A percentile compares a stretch with the other conserved stretches of the same genome.
Evolutionary conservation across 1,140 invertebrate species (phyloP).

Genomic region (Galleria mellonella): DNA sequence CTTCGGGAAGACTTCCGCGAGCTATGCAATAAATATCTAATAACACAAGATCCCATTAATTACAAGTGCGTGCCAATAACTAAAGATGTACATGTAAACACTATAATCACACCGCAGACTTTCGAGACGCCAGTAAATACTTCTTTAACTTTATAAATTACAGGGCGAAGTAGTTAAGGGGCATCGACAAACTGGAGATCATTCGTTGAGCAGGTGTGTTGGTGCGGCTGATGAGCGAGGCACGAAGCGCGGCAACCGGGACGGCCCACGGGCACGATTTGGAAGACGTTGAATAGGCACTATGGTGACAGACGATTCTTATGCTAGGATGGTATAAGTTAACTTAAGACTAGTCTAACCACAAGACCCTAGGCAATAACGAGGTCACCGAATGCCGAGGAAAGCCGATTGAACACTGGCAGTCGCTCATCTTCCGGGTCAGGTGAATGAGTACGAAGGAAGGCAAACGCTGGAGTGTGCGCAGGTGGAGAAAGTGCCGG

Average conservation of each 20-base stretch:
- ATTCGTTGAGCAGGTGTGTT: constrained; percentile 68
- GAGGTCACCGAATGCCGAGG: constrained; percentile 77
- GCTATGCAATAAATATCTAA: constrained; percentile 70
- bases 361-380: constrained; percentile 68
- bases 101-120: constrained; percentile 69
- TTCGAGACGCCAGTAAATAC: constrained; percentile 68
- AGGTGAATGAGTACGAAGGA: constrained; percentile 55
- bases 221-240: constrained; percentile 8
- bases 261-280: constrained; percentile 51
- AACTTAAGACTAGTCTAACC: constrained; percentile 56
- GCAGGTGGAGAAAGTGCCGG: constrained; percentile 71
- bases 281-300: constrained; percentile 67
- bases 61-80: constrained; percentile 70
- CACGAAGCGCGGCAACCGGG: constrained; percentile 51
- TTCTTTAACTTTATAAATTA: constrained; percentile 59
- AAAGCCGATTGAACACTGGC: constrained; percentile 83
- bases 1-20: constrained; percentile 69
- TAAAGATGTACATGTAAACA: constrained; percentile 49
- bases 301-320: constrained; percentile 63
- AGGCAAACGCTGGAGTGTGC: constrained; percentile 59
- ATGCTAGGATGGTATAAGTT: constrained; percentile 55
- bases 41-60: constrained; percentile 65
- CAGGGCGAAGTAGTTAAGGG: constrained; percentile 51
- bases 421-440: constrained; percentile 73
- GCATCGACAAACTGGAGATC: constrained; percentile 70